Conservation (phyloP, 1,140 invertebrate genomes). For the Cydia amplana region DNA sequence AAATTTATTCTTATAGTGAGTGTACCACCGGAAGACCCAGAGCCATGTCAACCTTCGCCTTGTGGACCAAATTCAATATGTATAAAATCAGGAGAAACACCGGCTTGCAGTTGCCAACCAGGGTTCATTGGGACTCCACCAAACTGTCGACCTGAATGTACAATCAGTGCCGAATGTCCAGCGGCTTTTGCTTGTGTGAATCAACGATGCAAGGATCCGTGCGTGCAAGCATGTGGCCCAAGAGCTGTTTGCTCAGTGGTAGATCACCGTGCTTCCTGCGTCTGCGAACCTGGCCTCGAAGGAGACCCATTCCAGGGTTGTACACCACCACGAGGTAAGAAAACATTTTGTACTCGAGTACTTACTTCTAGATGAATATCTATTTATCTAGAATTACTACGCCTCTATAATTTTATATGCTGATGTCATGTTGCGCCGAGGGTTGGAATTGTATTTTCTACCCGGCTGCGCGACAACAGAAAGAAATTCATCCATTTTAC, state of each 20-base stretch:
- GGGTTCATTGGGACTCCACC: constrained; percentile 89
- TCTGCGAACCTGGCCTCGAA: constrained; percentile 84
- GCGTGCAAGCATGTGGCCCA: constrained; percentile 84
- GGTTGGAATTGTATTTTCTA: neutral
- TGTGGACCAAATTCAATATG: constrained; percentile 91
- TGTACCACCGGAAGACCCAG: constrained; percentile 70
- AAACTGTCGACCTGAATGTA: constrained; percentile 90
- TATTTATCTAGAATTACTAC: too few species aligned
- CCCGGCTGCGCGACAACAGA: neutral
- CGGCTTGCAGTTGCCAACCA: constrained; percentile 87
- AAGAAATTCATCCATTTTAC: neutral
- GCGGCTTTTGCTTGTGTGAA: constrained; percentile 86
- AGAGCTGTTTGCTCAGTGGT: constrained; percentile 83
- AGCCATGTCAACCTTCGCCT: constrained; percentile 87
- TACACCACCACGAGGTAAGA: constrained; percentile 69
- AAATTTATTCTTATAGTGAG: constrained; percentile 10
- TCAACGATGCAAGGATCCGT: constrained; percentile 86
- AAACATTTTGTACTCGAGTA: neutral
- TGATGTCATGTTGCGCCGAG: neutral
- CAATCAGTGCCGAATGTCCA: constrained; percentile 86
- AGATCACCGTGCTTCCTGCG: constrained; percentile 85
- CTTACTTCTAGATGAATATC: too few species aligned
- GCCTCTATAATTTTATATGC: neutral
- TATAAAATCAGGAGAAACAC: constrained; percentile 83
- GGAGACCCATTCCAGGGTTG: constrained; percentile 89